Evolutionary conservation across 2,888 invertebrate species (phyloP), one percentile per base, ranked within the genome.

Genomic region (Eupsilia transversa): DNA sequence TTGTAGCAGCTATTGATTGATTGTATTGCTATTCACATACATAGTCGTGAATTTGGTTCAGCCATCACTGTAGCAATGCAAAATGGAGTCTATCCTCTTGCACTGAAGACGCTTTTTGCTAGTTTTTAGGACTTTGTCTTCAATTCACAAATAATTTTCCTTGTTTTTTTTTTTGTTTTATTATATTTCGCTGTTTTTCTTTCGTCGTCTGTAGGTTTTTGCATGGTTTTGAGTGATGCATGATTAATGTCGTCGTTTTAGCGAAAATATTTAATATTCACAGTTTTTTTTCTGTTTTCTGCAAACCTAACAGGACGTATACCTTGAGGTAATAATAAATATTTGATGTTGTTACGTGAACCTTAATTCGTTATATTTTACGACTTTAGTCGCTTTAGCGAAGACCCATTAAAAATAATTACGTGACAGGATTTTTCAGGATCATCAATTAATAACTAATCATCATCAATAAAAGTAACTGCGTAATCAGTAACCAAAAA

Each of bases 271-370:
- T 41, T 86, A 82, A 86, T 71, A 83, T 68, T 87, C 73, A 86
- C 76, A 17, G 85, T 82, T 85, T 87, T 89, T 87, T 85, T 86
- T 86, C 90, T 87, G 90, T 87, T 94, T 92, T 81, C 80, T 88
- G 94, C 93, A 84, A 86, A 90, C 92, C 78, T 82, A 88, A 88
- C 91, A 95, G 96, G 96, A 95, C 96, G 96, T 86, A 95, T 96
- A 92, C 96, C 95, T 89, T 96, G 95, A 96, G 96, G 96, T 96
- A 95, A 94, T 96, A 95, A 94, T 82, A 66, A 67, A 52, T 35
- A 10, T 3, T 52, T 65, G 9, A n/a, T 49, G 17, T n/a, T 33
- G 17, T 49, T 35, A n/a, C 49, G 2, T 46, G 2, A 30, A 14
- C 38, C 14, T 20, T 61, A 27, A 41, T 41, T 27, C n/a, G 7